A percentile compares a stretch with the other conserved stretches of the same genome.
phyloP scores from a whole-genome alignment of 2,888 invertebrate genomes.

The Mystacides longicornis region DNA sequence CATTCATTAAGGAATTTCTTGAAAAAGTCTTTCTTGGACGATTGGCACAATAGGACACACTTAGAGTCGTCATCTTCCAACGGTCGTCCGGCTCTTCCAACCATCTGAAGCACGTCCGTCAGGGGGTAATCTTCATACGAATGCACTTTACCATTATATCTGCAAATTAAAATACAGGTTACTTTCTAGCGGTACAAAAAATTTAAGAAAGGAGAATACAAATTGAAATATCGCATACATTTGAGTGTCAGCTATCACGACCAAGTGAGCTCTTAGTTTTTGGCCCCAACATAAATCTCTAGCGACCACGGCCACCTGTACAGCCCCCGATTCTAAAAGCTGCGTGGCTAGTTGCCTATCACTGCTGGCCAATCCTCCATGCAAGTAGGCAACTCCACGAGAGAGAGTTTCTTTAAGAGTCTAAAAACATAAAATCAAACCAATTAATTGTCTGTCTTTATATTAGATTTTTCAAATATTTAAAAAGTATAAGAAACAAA shows the following conservation, averaged over 20 bases:
- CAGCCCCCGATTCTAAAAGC: slow-evolving; percentile 86
- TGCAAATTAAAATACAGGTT: slow-evolving; percentile 30
- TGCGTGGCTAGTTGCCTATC: slow-evolving; percentile 91
- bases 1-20: slow-evolving; percentile 97
- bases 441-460: too few species aligned
- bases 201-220: background rate
- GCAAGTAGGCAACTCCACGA: slow-evolving; percentile 95
- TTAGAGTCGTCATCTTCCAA: slow-evolving; percentile 87
- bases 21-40: slow-evolving; percentile 97
- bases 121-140: slow-evolving; percentile 97
- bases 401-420: slow-evolving; percentile 85
- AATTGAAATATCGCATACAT: slow-evolving; percentile 32
- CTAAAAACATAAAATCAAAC: slow-evolving; percentile 33
- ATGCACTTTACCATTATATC: slow-evolving; percentile 57
- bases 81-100: slow-evolving; percentile 92
- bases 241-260: slow-evolving; percentile 95
- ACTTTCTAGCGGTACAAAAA: background rate
- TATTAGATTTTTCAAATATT: background rate
- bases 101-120: slow-evolving; percentile 96
- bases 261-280: slow-evolving; percentile 85
- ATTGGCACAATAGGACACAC: slow-evolving; percentile 94
- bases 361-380: slow-evolving; percentile 80
- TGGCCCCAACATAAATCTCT: slow-evolving; percentile 90
- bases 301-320: slow-evolving; percentile 88
- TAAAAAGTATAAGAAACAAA: background rate